These are phyloP conservation scores for Notolepis coatsorum DNA, from an alignment of 2,797 vertebrate genomes.

Conservation along the genomic window DNA sequence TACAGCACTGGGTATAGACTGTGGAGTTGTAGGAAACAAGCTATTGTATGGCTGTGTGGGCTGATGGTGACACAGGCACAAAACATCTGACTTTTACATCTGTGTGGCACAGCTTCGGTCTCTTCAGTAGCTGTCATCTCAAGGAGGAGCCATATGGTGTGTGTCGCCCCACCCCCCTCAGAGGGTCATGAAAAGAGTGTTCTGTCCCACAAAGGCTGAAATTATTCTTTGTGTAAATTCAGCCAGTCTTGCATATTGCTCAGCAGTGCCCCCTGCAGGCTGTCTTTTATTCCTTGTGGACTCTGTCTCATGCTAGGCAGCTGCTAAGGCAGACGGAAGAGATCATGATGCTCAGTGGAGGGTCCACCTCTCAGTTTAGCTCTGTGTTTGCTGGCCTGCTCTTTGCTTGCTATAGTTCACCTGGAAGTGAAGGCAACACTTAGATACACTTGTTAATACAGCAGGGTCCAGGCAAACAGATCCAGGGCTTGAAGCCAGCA, in stretches of 20 bases:
- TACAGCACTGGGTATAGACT: neutral
- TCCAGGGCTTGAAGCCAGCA: too few relatives aligned
- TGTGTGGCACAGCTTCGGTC: too few relatives aligned
- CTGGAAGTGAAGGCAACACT: too few relatives aligned
- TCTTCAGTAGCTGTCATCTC: neutral
- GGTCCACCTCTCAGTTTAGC: too few relatives aligned
- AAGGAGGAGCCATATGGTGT: neutral
- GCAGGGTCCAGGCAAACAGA: too few relatives aligned
- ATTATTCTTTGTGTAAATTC: neutral
- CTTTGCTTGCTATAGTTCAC: conserved; percentile 3
- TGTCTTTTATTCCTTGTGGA: neutral
- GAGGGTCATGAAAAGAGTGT: neutral
- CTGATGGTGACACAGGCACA: neutral
- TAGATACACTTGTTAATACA: too few relatives aligned
- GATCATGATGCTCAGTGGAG: too few relatives aligned
- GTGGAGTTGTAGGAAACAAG: neutral
- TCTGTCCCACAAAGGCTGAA: neutral
- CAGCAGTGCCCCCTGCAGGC: conserved; percentile 37
- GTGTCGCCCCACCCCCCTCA: neutral
- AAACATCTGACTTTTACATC: neutral
- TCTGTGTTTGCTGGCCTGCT: conserved; percentile 10
- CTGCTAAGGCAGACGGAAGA: conserved; percentile 1
- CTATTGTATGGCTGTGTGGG: neutral
- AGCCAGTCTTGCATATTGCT: neutral
- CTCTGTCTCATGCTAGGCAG: conserved; percentile 1